Conservation (phyloP, 2,888 invertebrate genomes). For the Auanema sp. region DNA sequence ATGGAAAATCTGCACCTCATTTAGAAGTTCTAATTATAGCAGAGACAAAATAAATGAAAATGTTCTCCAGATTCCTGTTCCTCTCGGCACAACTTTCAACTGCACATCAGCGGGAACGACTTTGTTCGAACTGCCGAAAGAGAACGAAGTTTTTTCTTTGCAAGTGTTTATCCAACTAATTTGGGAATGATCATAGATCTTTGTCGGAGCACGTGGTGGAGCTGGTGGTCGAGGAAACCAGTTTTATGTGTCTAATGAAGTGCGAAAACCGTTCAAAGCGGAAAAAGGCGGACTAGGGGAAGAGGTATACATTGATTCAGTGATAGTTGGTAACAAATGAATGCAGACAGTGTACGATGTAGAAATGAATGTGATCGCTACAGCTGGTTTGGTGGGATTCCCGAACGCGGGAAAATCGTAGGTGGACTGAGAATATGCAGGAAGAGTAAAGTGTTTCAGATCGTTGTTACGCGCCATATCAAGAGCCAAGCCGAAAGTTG, state of each 20-base stretch:
- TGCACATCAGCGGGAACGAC: constrained; percentile 10
- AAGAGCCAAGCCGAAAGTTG: constrained; percentile 84
- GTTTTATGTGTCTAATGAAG: constrained; percentile 81
- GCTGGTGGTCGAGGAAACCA: constrained; percentile 92
- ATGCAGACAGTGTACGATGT: constrained; percentile 72
- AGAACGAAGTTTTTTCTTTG: constrained; percentile 29
- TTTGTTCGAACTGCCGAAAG: constrained; percentile 28
- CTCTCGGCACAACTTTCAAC: constrained; percentile 42
- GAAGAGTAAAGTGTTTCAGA: constrained; percentile 24
- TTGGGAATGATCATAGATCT: constrained; percentile 71
- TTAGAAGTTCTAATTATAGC: constrained; percentile 8
- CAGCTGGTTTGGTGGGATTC: constrained; percentile 85
- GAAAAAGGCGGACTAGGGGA: constrained; percentile 88
- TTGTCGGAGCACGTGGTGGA: constrained; percentile 90
- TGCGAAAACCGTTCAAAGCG: constrained; percentile 79
- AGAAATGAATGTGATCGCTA: constrained; percentile 89
- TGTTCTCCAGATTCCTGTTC: constrained; percentile 25
- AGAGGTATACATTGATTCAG: constrained; percentile 63
- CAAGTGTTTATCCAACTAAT: neutral
- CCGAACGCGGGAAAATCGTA: constrained; percentile 91
- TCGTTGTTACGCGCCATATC: constrained; percentile 82
- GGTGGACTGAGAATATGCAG: constrained; percentile 12
- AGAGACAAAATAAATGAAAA: too few relatives aligned
- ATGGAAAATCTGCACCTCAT: constrained; percentile 44
- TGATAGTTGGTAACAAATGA: constrained; percentile 8